These are phyloP conservation scores for Paralvinella palmiformis DNA, from an alignment of 1,140 invertebrate genomes.

Conservation along the genomic window DNA sequence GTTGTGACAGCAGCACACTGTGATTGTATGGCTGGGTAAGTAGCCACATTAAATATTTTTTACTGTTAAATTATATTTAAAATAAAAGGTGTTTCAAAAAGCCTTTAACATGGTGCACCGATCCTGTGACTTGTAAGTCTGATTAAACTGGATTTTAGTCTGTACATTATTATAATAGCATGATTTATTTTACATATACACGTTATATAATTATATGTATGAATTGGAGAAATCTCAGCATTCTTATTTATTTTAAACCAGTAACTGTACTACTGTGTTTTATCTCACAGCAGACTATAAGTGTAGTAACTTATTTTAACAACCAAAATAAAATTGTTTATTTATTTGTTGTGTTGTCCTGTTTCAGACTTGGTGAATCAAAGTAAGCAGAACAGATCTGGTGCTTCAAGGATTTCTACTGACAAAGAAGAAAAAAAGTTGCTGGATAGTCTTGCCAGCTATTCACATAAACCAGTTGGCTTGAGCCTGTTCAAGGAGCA, in stretches of 20 bases:
- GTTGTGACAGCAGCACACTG: slow-evolving; percentile 5
- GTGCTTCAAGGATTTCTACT: not conserved
- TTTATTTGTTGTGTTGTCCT: not conserved
- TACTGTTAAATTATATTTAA: not conserved
- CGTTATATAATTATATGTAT: not conserved
- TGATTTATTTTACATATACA: not conserved
- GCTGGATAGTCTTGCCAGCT: not conserved
- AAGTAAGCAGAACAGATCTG: not conserved
- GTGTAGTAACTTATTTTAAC: not conserved
- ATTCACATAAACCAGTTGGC: not conserved
- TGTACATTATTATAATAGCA: too few relatives aligned
- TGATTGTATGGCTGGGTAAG: slow-evolving; percentile 8
- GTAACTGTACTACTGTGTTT: not conserved
- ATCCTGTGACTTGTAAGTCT: too few relatives aligned
- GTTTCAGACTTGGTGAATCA: slow-evolving; percentile 23
- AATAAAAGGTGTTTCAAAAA: not conserved
- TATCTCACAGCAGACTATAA: not conserved
- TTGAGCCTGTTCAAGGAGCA: not conserved
- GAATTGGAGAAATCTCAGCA: not conserved
- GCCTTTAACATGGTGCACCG: not conserved
- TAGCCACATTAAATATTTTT: not conserved
- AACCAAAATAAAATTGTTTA: slow-evolving; percentile 5
- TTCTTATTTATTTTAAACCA: not conserved
- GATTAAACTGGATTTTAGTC: too few relatives aligned
- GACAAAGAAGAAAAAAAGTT: not conserved